These are phyloP conservation scores for Drepanosiphum platanoidis DNA, from an alignment of 2,888 invertebrate species.

Conservation along the genomic window DNA sequence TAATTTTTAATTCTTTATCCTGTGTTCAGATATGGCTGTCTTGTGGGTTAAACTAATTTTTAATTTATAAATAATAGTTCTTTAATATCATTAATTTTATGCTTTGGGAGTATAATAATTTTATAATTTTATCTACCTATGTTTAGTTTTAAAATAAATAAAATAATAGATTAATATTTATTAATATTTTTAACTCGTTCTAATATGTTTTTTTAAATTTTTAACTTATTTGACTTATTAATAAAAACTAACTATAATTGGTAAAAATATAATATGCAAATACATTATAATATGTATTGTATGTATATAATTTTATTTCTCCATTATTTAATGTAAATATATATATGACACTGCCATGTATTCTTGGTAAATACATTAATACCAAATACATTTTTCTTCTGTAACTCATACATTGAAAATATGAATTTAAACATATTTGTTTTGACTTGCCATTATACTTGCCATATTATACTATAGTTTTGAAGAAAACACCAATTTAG, in stretches of 20 bases:
- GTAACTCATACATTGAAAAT: background rate
- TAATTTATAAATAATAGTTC: background rate
- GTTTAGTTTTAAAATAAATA: no score
- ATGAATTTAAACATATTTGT: background rate
- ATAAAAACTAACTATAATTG: no score
- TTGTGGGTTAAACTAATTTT: background rate
- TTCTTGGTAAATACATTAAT: background rate
- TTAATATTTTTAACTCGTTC: background rate
- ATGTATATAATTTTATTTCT: no score
- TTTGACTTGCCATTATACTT: no score
- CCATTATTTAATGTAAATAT: background rate
- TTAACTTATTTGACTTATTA: no score
- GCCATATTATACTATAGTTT: background rate
- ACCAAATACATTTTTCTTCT: background rate
- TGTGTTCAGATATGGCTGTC: conserved; percentile 36
- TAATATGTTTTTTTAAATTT: no score
- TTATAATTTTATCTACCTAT: background rate
- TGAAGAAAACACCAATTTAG: background rate
- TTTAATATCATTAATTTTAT: background rate
- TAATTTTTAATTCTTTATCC: background rate
- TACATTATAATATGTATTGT: background rate
- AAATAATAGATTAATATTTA: background rate
- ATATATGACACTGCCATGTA: conserved; percentile 9
- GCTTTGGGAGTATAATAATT: background rate
- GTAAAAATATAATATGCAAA: background rate